A percentile compares a stretch with the other conserved stretches of the same genome.
phyloP scores from a whole-genome alignment of 2,113 vertebrate genomes.

The Megalops atlanticus region DNA sequence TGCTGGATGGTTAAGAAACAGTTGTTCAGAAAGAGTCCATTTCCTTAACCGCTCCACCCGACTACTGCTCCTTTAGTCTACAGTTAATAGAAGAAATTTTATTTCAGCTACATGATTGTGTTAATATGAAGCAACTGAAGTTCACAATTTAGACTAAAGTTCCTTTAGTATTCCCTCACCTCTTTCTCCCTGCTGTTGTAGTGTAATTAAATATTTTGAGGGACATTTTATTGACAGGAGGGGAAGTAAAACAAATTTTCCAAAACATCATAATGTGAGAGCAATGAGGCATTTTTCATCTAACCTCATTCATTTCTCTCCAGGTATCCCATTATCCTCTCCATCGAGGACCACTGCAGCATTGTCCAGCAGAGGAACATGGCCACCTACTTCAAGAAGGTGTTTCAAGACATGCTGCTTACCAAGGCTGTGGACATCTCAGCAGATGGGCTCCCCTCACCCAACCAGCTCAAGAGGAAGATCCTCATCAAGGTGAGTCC shows the following conservation, averaged over 20 bases:
- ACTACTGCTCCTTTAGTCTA: too few relatives aligned
- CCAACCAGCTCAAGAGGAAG: conserved; percentile 94
- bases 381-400: conserved; percentile 90
- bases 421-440: conserved; percentile 94
- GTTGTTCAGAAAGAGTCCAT: too few relatives aligned
- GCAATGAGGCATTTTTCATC: not conserved
- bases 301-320: not conserved
- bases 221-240: not conserved
- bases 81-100: too few relatives aligned
- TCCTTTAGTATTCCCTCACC: too few relatives aligned
- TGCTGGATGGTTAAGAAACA: not conserved
- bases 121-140: too few relatives aligned
- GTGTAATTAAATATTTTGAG: too few relatives aligned
- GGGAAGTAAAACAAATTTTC: too few relatives aligned
- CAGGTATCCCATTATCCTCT: conserved; percentile 92
- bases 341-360: conserved; percentile 98
- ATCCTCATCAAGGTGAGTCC: conserved; percentile 91
- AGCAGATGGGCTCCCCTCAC: conserved; percentile 91
- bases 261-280: too few relatives aligned
- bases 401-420: conserved; percentile 93
- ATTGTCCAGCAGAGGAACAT: conserved; percentile 98
- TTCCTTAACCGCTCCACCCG: too few relatives aligned
- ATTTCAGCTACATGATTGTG: too few relatives aligned
- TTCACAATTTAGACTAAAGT: too few relatives aligned
- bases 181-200: too few relatives aligned